Evolutionary conservation across 2,888 invertebrate genomes (phyloP).

Genomic region (Chymomyza procnemis): DNA sequence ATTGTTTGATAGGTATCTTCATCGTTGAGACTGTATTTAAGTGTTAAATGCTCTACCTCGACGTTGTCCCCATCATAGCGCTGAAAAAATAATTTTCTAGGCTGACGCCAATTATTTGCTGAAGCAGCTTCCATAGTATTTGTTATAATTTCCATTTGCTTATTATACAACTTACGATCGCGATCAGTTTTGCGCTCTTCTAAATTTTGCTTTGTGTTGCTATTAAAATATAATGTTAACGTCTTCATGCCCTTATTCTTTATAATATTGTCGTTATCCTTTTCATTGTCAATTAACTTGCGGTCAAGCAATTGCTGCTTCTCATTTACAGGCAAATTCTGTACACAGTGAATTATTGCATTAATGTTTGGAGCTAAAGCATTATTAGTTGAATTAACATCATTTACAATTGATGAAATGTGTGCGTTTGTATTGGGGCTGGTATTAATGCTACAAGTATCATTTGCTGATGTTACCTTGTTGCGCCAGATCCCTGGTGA

Average conservation of each 20-base stretch:
- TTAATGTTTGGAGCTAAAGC: conserved; percentile 43
- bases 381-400: conserved; percentile 25
- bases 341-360: conserved; percentile 50
- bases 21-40: conserved; percentile 23
- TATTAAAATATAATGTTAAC: background rate
- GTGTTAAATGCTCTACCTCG: conserved; percentile 26
- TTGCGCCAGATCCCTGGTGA: conserved; percentile 77
- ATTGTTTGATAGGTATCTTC: conserved; percentile 20
- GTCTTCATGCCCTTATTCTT: background rate
- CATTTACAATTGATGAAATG: conserved; percentile 42
- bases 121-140: conserved; percentile 59
- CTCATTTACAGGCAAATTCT: conserved; percentile 28
- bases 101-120: conserved; percentile 12
- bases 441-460: conserved; percentile 27
- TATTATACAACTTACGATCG: conserved; percentile 61
- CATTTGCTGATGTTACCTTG: conserved; percentile 75
- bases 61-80: conserved; percentile 58
- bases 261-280: background rate
- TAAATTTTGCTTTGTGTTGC: background rate
- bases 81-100: conserved; percentile 44
- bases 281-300: background rate
- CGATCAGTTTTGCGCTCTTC: conserved; percentile 25
- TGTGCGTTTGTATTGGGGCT: conserved; percentile 41
- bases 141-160: conserved; percentile 64
- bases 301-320: background rate